These are phyloP conservation scores for Microchrysa polita DNA, from an alignment of 2,888 invertebrate genomes.

Conservation along the genomic window DNA sequence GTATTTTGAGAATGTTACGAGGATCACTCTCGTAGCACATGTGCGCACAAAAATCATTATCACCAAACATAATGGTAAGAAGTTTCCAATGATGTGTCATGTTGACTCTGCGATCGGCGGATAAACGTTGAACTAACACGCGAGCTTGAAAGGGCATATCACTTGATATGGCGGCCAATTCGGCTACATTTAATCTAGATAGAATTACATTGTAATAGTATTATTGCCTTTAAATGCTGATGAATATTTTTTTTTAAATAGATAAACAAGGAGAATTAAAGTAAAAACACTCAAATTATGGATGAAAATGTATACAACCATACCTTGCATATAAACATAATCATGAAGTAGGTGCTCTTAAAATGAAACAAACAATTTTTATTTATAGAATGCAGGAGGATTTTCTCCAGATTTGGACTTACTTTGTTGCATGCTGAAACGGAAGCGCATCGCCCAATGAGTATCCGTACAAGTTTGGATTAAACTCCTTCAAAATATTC, in stretches of 20 bases:
- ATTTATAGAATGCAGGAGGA: no score
- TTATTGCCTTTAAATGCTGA: no score
- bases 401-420: constrained; percentile 24
- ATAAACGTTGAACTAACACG: constrained; percentile 67
- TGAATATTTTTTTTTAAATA: no score
- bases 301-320: no score
- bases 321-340: no score
- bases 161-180: constrained; percentile 68
- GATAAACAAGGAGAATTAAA: no score
- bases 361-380: no score
- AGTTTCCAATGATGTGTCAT: constrained; percentile 72
- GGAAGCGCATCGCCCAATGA: constrained; percentile 67
- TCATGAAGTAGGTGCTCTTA: no score
- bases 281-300: no score
- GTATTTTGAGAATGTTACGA: constrained; percentile 62
- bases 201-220: no score
- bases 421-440: constrained; percentile 60
- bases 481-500: constrained; percentile 72
- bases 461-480: constrained; percentile 72
- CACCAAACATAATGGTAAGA: constrained; percentile 69
- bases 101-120: constrained; percentile 67
- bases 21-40: constrained; percentile 66
- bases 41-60: constrained; percentile 71
- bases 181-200: constrained; percentile 68
- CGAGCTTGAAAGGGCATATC: constrained; percentile 70